Base-by-base conservation (phyloP, 2,888 invertebrate genomes). In the Dorcus hopei region DNA sequence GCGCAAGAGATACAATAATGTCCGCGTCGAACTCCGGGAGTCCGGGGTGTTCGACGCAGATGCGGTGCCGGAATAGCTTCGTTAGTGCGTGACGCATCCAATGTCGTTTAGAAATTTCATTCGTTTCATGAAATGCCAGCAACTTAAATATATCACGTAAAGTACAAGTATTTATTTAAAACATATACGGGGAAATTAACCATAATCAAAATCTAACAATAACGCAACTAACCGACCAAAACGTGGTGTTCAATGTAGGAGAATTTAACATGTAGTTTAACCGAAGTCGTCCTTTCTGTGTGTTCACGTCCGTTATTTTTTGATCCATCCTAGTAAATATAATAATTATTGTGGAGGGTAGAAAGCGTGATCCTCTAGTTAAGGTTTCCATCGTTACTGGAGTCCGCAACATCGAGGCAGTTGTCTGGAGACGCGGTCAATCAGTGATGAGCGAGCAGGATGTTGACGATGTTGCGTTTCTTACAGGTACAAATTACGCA, bases 401-500 rank as follows among this genome's bases (percentile, higher is more conserved):
- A 68, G 76, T 76, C 67, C 73, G 76, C 65, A 79, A 78, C 73
- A 73, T 80, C 67, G 79, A 80, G 72, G 77, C 80, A 66, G 80
- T 80, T 72, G 79, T 80, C 71, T 80, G 80, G 80, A 75, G 79
- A 71, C 74, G 79, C 69, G 72, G 75, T 65, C 70, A 68, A 53
- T 69, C 75, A 60, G 86, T 88, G 83, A 84, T 93, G 93, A 92
- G 91, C 80, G 93, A 94, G 76, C 92, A 91, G 78, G 94, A 94
- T 82, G 86, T 94, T 76, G 94, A 94, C 77, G 94, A 94, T 83
- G 93, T 93, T 73, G 93, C 94, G 63, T 94, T 94, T 82, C 83
- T 94, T 79, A 93, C 93, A 82, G 93, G 93, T 91, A 77, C 74
- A 69, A 71, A 67, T 68, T 70, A 70, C 65, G 67, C 72, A 71